Percentiles rank a stretch among this genome's conserved stretches.
Evolutionary conservation across 2,888 invertebrate genomes (phyloP).

Genomic region (Drosophila buzzatii): DNA sequence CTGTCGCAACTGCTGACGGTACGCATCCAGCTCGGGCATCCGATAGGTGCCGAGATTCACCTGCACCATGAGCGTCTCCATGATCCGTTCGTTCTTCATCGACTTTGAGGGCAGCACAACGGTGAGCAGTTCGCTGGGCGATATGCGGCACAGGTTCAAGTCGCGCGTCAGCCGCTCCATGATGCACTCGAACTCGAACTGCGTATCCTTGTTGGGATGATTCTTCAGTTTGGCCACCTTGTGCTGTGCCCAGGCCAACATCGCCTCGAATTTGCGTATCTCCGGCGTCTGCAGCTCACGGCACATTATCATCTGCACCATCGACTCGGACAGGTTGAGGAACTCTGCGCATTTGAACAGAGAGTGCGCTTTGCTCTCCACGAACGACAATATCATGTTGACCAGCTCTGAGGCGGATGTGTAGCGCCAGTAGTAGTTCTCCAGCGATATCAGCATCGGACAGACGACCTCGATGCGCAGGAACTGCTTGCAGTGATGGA

Average conservation of each 20-base stretch:
- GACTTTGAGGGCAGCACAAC: slow-evolving; percentile 97
- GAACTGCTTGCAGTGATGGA: slow-evolving; percentile 97
- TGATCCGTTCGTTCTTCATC: slow-evolving; percentile 95
- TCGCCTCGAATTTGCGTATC: slow-evolving; percentile 96
- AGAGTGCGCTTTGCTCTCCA: slow-evolving; percentile 94
- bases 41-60: slow-evolving; percentile 97
- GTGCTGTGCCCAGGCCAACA: slow-evolving; percentile 95
- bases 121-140: slow-evolving; percentile 96
- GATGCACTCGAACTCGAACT: slow-evolving; percentile 95
- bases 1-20: slow-evolving; percentile 93
- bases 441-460: slow-evolving; percentile 95
- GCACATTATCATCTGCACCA: slow-evolving; percentile 97
- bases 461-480: slow-evolving; percentile 96
- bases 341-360: slow-evolving; percentile 94
- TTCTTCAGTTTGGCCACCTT: slow-evolving; percentile 90
- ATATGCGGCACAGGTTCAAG: slow-evolving; percentile 94
- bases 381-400: slow-evolving; percentile 96
- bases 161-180: slow-evolving; percentile 96
- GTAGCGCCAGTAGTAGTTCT: slow-evolving; percentile 98
- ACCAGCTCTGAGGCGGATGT: slow-evolving; percentile 97
- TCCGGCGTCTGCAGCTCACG: slow-evolving; percentile 95
- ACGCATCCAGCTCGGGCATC: slow-evolving; percentile 95
- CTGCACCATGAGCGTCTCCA: slow-evolving; percentile 96
- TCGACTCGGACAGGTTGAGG: slow-evolving; percentile 95
- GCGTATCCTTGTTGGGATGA: slow-evolving; percentile 92